phyloP scores from a whole-genome alignment of 2,888 invertebrate genomes.

The Zelleria hepariella region DNA sequence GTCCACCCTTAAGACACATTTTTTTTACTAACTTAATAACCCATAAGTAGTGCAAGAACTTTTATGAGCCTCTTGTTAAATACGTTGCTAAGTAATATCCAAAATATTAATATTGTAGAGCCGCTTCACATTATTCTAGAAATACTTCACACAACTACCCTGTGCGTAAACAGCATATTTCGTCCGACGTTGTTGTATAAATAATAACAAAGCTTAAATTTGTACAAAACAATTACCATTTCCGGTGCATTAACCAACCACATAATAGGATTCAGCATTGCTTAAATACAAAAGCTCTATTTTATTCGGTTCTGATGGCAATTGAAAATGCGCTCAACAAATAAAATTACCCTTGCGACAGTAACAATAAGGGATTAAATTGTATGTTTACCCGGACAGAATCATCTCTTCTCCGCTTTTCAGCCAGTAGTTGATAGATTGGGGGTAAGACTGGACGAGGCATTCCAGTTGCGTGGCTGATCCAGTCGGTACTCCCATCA shows the following conservation, averaged over 20 bases:
- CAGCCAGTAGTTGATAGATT: slow-evolving; percentile 79
- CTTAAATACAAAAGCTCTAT: not conserved
- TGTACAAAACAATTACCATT: not conserved
- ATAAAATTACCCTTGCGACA: not conserved
- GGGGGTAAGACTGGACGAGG: slow-evolving; percentile 77
- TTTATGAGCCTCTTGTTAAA: too few species aligned
- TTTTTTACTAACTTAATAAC: too few species aligned
- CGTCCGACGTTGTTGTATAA: not conserved
- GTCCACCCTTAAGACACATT: too few species aligned
- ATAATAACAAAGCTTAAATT: not conserved
- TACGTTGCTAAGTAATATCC: too few species aligned
- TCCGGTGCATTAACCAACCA: not conserved
- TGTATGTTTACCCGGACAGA: slow-evolving; percentile 66
- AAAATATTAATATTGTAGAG: too few species aligned
- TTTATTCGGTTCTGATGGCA: not conserved
- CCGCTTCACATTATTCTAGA: too few species aligned
- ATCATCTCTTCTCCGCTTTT: slow-evolving; percentile 75
- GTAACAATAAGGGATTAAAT: not conserved
- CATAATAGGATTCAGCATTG: not conserved
- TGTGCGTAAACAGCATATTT: slow-evolving; percentile 27
- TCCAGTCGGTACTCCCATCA: slow-evolving; percentile 76
- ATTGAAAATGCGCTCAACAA: too few species aligned
- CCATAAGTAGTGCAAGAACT: too few species aligned
- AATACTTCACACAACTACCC: too few species aligned
- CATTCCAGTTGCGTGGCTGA: slow-evolving; percentile 75